These are phyloP conservation scores for Rutpela maculata DNA, from an alignment of 2,888 invertebrate genomes.

Conservation along the genomic window DNA sequence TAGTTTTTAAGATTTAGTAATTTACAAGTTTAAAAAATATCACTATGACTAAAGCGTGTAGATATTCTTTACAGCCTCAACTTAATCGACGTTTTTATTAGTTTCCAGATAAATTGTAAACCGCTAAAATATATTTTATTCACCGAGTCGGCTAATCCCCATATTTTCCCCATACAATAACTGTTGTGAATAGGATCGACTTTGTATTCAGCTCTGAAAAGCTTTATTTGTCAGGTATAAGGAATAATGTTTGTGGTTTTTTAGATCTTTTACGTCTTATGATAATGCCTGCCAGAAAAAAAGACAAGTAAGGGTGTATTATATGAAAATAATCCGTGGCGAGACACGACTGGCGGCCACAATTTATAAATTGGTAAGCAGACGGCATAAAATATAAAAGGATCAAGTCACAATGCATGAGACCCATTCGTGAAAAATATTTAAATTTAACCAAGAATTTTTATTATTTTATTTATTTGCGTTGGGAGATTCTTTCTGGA, in stretches of 20 bases:
- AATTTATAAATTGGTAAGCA: constrained; percentile 58
- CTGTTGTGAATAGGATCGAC: constrained; percentile 34
- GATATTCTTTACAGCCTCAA: background rate
- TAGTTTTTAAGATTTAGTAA: no score
- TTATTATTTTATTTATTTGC: constrained; percentile 39
- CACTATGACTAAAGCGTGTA: no score
- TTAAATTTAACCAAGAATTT: constrained; percentile 45
- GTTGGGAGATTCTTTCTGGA: constrained; percentile 6
- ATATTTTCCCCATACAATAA: constrained; percentile 31
- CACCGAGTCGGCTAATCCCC: constrained; percentile 22
- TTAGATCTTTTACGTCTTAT: constrained; percentile 30
- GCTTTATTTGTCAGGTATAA: constrained; percentile 41
- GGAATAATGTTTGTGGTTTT: constrained; percentile 19
- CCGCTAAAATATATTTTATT: constrained; percentile 26
- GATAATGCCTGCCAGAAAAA: constrained; percentile 49
- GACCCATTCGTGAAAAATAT: constrained; percentile 38
- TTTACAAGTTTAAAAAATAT: no score
- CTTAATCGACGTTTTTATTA: background rate
- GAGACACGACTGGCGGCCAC: constrained; percentile 53
- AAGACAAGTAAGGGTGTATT: constrained; percentile 51
- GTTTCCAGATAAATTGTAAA: background rate
- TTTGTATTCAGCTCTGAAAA: constrained; percentile 27
- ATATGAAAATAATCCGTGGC: constrained; percentile 51
- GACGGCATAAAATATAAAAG: constrained; percentile 52
- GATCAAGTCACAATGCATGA: constrained; percentile 25